Base-by-base conservation (phyloP, 2,113 vertebrate genomes). In the Bos javanicus region DNA sequence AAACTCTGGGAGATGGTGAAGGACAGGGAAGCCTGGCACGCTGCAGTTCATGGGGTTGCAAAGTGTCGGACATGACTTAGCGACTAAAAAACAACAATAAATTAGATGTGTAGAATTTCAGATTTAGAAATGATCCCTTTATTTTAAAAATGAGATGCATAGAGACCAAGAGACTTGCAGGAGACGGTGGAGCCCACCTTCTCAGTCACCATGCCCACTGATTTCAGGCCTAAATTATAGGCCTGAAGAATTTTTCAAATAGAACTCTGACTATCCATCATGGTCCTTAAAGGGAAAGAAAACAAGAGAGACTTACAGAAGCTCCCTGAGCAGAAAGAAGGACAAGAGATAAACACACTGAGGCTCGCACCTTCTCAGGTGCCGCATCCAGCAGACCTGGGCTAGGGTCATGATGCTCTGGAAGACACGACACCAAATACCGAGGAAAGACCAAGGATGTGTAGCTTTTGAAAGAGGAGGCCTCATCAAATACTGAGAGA, bases 91-190 rank as follows among this genome's bases (percentile, higher is more conserved):
- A 71, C 67, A 71, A 36, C n/a, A 71, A 71, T 12, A 93, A 96
- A 84, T 4, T 17, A 91, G 13, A 85, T 36, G 6, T 80, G 2
- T 7, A 62, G 25, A 84, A 71, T 46, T 84, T 93, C 54, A 85
- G 48, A 76, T 71, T 93, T 80, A 97, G 78, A 91, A 89, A 95
- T 85, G n/a, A 96, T 64, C 26, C 25, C 74, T 92, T 64, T 74
- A 43, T 36, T 15, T 89, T 84, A 64, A 54, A 82, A 94, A 54
- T 57, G 33, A 82, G 28, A 81, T 30, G 62, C 59, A 81, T 10
- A 60, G 33, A 78, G 48, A 26, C 71, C 36, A 91, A 91, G n/a
- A 92, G 87, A 62, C 50, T 50, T 86, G 33, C 26, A 39, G 21
- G 17, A 52, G 36, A 36, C 71, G 7, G 39, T 6, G 6, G 23